Evolutionary conservation across 2,113 vertebrate genomes (phyloP).

Genomic region (Porphyrio hochstetteri): DNA sequence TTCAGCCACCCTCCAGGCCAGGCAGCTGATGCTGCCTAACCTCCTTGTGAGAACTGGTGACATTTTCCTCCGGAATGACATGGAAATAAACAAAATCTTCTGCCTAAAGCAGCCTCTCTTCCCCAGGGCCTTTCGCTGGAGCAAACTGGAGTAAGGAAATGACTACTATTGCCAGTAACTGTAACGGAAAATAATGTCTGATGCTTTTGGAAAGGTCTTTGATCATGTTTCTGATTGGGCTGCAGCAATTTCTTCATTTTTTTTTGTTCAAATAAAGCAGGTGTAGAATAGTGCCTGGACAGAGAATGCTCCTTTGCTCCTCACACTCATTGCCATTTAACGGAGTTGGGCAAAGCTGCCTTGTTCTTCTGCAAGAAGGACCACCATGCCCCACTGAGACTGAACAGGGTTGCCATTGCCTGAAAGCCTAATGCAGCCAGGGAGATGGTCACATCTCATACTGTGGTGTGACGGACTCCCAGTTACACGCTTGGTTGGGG

Average conservation of each 20-base stretch:
- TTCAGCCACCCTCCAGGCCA: neutral
- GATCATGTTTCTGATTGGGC: neutral
- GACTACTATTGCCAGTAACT: neutral
- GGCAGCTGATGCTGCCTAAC: neutral
- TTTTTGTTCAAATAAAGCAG: neutral
- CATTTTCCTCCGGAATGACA: neutral
- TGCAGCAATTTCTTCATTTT: neutral
- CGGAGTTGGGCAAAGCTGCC: neutral
- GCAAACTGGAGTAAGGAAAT: neutral
- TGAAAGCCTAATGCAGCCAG: neutral
- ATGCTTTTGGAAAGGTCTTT: neutral
- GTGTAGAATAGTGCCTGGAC: neutral
- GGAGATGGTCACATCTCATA: neutral
- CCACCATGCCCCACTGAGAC: neutral
- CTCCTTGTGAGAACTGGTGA: neutral
- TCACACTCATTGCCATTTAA: neutral
- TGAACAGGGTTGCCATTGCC: neutral
- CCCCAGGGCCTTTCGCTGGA: neutral
- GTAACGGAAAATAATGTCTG: neutral
- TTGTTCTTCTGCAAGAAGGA: neutral
- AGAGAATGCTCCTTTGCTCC: fast-evolving
- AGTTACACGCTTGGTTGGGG: fast-evolving
- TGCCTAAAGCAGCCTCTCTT: neutral
- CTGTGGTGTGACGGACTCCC: fast-evolving
- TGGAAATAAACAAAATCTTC: neutral